phyloP scores from a whole-genome alignment of 2,113 vertebrate genomes.

The human region GRCh38 chr1:190667001-190667500 shows the following conservation, averaged over 20 bases:
- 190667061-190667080: background rate
- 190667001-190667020: too few species aligned
- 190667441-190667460: background rate
- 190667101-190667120: too few species aligned
- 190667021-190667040: background rate
- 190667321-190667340: background rate
- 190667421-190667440: background rate
- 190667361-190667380: background rate
- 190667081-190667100: background rate
- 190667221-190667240: rapidly evolving
- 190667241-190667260: background rate
- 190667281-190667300: background rate
- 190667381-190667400: background rate
- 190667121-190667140: too few species aligned
- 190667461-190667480: background rate
- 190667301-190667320: background rate
- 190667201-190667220: background rate
- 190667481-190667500: background rate
- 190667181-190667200: background rate
- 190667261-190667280: background rate
- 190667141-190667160: background rate
- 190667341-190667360: background rate
- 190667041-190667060: background rate
- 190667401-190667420: background rate
- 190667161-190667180: background rate